Base-by-base conservation (phyloP, 2,797 vertebrate genomes). In the Eulemur rubriventer region DNA sequence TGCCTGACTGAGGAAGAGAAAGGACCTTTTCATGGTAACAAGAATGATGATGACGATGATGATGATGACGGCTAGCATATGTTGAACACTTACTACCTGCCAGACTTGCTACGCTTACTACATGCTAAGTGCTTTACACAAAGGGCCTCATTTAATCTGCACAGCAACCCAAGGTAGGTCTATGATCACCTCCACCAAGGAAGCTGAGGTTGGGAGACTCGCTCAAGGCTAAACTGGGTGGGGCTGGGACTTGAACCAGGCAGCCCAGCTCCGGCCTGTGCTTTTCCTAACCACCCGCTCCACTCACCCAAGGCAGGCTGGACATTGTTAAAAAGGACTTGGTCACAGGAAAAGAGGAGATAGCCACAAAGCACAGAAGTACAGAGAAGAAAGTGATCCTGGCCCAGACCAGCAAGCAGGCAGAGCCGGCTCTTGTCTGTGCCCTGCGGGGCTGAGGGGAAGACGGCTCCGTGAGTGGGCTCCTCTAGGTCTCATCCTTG, bases 181-280 rank as follows among this genome's bases (percentile, higher is more conserved):
- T 67, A 16, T 80, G 20, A 50, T 8, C 26, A 10, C 26, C 20
- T 63, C 12, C 7, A 50, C 38, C 10, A 4, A 69, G 88, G 55
- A 63, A 4, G 41, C n/a, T 12, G n/a, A 43, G 35, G 55, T 24
- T 2, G 3, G 73, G 67, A 18, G 79, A 73, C 43, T 22, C 50
- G 41, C 16, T 82, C 7, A 1, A 57, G 75, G 24, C 59, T 41
- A 18, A 33, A 16, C 26, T 13, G n/a, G 38, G 69, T 38, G n/a
- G 26, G 22, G n/a, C 17, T 18, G n/a, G 55, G 41, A 50, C 50
- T 33, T 33, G 33, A 33, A 48, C 48, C 35, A 69, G 75, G 35
- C 14, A 28, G 50, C 30, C 4, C 0, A 0, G 4, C 18, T 17
- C 7, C 2, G 35, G 76, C 6, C 41, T 50, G n/a, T 20, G 52